Evolutionary conservation across 2,888 invertebrate genomes (phyloP).

Genomic region (Stenodema calcarata): DNA sequence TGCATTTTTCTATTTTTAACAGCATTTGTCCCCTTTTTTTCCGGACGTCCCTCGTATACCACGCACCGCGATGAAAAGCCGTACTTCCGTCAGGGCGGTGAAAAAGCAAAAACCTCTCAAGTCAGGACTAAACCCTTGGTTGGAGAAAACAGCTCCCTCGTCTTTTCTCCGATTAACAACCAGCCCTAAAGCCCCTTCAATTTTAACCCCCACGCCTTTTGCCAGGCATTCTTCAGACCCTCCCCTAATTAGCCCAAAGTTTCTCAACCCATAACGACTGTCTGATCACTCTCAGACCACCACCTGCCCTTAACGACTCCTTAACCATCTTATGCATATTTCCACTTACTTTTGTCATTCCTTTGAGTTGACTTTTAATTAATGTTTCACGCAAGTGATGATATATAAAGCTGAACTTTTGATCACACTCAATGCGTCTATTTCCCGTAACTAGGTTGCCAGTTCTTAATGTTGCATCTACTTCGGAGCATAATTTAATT

Average conservation of each 20-base stretch:
- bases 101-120: not conserved
- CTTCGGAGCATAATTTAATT: no score
- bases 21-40: no score
- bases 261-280: slow-evolving; percentile 15
- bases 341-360: not conserved
- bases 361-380: not conserved
- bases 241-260: slow-evolving; percentile 14
- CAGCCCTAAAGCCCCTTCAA: not conserved
- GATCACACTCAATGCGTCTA: no score
- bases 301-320: slow-evolving; percentile 23
- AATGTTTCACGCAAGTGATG: not conserved
- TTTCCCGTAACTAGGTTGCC: no score
- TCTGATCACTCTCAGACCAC: not conserved
- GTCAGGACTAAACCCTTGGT: not conserved
- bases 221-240: not conserved
- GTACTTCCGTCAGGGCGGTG: not conserved
- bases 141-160: not conserved
- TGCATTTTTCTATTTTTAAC: no score
- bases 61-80: not conserved
- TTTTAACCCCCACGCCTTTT: not conserved
- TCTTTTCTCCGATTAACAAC: not conserved
- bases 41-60: not conserved
- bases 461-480: no score
- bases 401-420: not conserved
- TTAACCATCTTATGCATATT: not conserved